Evolutionary conservation across 2,113 vertebrate genomes (phyloP), one percentile per base, ranked within the genome.

Genomic region (Hydropotes inermis): DNA sequence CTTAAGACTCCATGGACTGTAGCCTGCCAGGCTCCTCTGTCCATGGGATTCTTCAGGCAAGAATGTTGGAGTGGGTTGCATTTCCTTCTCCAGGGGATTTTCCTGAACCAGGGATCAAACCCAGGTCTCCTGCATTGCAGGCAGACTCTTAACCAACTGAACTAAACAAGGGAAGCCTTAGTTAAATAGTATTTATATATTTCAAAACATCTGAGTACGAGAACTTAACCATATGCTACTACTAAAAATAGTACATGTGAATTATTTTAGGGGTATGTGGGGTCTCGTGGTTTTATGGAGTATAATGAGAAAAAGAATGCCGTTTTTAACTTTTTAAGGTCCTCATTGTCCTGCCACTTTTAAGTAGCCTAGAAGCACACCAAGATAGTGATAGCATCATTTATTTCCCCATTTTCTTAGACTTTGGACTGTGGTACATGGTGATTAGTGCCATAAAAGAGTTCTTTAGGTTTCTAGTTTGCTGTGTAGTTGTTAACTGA

Each of bases 311-410:
- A 92, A 60, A 57, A 57, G n/a, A 27, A 16, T 81, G 27, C 17
- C 10, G 57, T 87, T 95, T 94, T 90, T 93, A 61, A 33, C 23
- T 89, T 86, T 87, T 90, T 95, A 47, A 95, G 36, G 33, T 96
- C 36, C 17, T 16, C 1, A 30, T 93, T 90, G 33, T 92, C 30
- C 55, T 95, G 15, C 16, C 43, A 55, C 23, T 78, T 33, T 58
- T 90, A 84, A 58, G 33, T 61, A 82, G 67, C 61, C 74, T 28
- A 85, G 43, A 92, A 92, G 23, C 17, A 76, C 4, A 55, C 36
- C 27, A 81, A 86, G 16, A 61, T 81, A 58, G 25, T 95, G 16
- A 43, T 70, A 87, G 2, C 64, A 87, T 16, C 28, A 64, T 30
- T 30, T 10, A 33, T n/a, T 5, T 43, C 50, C 11, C 61, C 12